Conservation (phyloP, 1,140 invertebrate species). For the Drosophila equinoxialis region DNA sequence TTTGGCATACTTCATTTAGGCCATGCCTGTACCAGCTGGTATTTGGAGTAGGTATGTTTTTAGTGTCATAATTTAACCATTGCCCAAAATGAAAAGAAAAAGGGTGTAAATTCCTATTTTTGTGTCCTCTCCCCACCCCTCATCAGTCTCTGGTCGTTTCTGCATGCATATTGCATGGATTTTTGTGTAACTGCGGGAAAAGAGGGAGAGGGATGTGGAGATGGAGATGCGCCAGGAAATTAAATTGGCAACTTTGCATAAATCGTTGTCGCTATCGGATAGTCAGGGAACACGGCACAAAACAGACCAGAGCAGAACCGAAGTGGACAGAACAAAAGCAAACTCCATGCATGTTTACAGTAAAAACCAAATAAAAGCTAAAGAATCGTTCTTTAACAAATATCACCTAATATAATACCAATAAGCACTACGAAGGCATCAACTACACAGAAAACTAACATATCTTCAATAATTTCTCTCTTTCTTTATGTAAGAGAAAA, state of each 20-base stretch:
- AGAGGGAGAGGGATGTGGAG: neutral
- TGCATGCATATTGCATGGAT: constrained; percentile 3
- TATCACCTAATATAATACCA: too few species aligned
- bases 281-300: neutral
- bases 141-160: neutral
- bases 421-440: too few species aligned
- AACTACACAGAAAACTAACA: too few species aligned
- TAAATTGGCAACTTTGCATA: constrained; percentile 58
- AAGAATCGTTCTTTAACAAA: too few species aligned
- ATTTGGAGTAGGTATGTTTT: constrained; percentile 27
- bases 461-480: too few species aligned
- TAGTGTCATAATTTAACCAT: constrained; percentile 52
- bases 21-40: constrained; percentile 10
- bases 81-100: constrained; percentile 19
- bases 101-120: neutral
- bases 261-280: constrained; percentile 35
- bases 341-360: neutral
- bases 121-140: neutral
- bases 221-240: constrained; percentile 50
- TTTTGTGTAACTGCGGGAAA: neutral
- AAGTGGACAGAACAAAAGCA: neutral
- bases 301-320: constrained; percentile 1
- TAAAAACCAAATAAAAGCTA: neutral
- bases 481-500: too few species aligned
- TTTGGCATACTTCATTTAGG: constrained; percentile 57